Evolutionary conservation across 2,797 vertebrate species (phyloP), one percentile per base, ranked within the genome.

Genomic region (Chanos chanos): DNA sequence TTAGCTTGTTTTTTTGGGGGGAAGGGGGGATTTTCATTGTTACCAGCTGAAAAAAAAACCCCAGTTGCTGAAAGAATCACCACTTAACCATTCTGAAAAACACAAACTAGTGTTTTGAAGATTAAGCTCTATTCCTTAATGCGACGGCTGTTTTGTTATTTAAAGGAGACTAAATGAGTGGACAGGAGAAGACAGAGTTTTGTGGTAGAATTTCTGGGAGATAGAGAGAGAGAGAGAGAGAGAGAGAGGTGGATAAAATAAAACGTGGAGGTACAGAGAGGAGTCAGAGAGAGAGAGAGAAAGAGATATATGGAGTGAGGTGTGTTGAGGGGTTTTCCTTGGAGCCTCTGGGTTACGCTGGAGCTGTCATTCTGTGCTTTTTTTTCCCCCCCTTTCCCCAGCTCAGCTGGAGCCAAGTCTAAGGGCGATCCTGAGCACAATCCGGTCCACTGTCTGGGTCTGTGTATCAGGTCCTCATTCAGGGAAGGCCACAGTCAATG

Each of bases 401-500:
- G n/a, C n/a, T n/a, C n/a, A n/a, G n/a, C n/a, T 41, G 8, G 39
- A 41, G 19, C n/a, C 12, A 15, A 6, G 41, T 3, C 40, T 47
- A 18, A 33, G 7, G 18, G 21, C 13, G 19, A 37, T 66, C 36
- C 54, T n/a, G n/a, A 33, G 16, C 48, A 62, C 63, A 66, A 49
- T 58, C 43, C 9, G n/a, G 5, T 6, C 44, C 49, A 41, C 57
- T 56, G 40, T 61, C 49, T 53, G 16, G 28, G 30, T 3, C 8
- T 5, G 36, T 2, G 40, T 18, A 21, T 2, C 53, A 30, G 28
- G 13, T 50, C 27, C 28, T 4, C 19, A 51, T 36, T 36, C 13
- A 21, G 19, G 24, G 5, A 40, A 25, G 24, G 22, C 65, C 39
- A n/a, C n/a, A 45, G 24, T 69, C 51, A 68, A 65, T 61, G 64